Evolutionary conservation across 2,113 vertebrate genomes (phyloP), one percentile per base, ranked within the genome.

Genomic region (Edolisoma coerulescens): DNA sequence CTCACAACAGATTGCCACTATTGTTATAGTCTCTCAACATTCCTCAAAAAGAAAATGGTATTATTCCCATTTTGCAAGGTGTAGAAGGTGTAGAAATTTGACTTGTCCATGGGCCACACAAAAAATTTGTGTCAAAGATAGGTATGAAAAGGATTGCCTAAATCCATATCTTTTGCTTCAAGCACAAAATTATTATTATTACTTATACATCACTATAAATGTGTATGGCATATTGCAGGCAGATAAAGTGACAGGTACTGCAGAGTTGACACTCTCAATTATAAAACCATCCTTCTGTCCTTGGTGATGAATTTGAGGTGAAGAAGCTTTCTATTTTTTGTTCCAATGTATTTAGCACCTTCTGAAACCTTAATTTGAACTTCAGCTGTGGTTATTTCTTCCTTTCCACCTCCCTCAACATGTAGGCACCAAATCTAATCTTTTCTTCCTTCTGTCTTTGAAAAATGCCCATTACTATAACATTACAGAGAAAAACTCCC

Each of bases 141-240:
- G 14, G 27, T 68, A 90, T 44, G 53, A 90, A 94, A 81, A 86
- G 14, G 47, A 75, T 78, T 59, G 76, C 82, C 75, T 78, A 83
- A 94, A 91, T 84, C 71, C 68, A 2, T 93, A 94, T 44, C 24
- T 86, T 88, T 87, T 81, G 47, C 92, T 87, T 87, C 73, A 87
- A 96, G 92, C 68, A 84, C 35, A 93, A 90, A 95, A 90, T 96
- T 95, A 96, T 96, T 96, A 96, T 94, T 97, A 95, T 90, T 96
- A 93, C 86, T 95, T 96, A 95, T 71, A 95, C 60, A 92, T 92
- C 95, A 90, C 73, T 59, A 71, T 94, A 96, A 96, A 93, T 90
- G 85, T 52, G 57, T 64, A 93, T 71, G 93, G 83, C 95, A 94
- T 81, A 86, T 75, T 92, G 85, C 60, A 92, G 90, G 90, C 93